Evolutionary conservation across 2,113 vertebrate genomes (phyloP), one percentile per base, ranked within the genome.

Genomic region (Takifugu bimaculatus): DNA sequence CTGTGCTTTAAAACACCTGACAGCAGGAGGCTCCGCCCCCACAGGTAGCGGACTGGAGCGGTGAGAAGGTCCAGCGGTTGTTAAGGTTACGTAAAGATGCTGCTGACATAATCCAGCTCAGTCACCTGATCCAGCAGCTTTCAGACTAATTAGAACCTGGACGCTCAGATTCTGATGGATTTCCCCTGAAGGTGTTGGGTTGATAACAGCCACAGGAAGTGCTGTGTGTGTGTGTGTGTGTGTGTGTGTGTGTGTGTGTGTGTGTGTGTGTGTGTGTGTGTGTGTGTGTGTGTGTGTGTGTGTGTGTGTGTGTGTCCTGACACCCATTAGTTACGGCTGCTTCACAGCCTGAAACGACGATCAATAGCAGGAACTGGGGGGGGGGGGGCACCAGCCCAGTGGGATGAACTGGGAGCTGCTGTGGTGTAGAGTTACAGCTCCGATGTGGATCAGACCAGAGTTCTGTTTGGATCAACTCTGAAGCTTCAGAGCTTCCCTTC

Each of bases 81-180:
- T 39, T 39, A 39, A 10, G 26, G 59, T 76, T 78, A 73, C 20
- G 44, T 75, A 79, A 83, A 75, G 49, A 3, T 65, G 14, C 42
- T 14, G n/a, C 26, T n/a, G 10, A 50, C 57, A 6, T 77, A 75
- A 81, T 72, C 60, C 73, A 4, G 26, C 68, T 50, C 28, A 1
- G 48, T 62, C 57, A 78, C 51, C 57, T 75, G 68, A 79, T 59
- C 27, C 13, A 11, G 13, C 25, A 32, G 9, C 52, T 12, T 32
- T 69, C 47, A 12, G 55, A 54, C 29, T 49, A 29, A 50, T 1
- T 39, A 45, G 45, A 61, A 64, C 7, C 32, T 13, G 60, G 54
- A 35, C 35, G 20, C 43, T 4, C 2, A 0, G 0, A 13, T 43
- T 45, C 43, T 1, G 54, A 27, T 15, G n/a, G 20, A 20, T 28